phyloP scores from a whole-genome alignment of 2,888 invertebrate species.

The Clepsis dumicolana region DNA sequence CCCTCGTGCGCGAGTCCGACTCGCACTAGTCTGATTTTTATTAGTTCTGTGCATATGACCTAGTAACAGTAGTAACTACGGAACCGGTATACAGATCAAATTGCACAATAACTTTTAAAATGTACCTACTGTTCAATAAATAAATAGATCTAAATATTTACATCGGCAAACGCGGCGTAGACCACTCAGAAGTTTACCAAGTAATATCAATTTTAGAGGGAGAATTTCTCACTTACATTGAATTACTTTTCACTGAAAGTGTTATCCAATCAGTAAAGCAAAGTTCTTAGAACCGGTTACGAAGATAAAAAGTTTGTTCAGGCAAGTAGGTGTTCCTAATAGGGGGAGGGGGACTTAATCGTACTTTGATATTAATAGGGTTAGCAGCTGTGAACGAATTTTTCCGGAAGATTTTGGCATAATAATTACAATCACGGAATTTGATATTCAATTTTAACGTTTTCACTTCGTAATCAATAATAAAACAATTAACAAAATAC shows the following conservation, averaged over 20 bases:
- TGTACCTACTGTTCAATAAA: too few species aligned
- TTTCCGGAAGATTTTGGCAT: neutral
- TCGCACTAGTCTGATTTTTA: too few species aligned
- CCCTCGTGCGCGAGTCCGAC: too few species aligned
- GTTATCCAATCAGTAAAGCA: conserved; percentile 42
- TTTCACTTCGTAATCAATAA: too few species aligned
- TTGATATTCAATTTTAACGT: too few species aligned
- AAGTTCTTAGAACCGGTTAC: conserved; percentile 38
- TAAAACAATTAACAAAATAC: too few species aligned
- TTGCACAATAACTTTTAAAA: neutral
- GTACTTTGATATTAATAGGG: conserved; percentile 39
- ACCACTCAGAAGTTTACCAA: conserved; percentile 5
- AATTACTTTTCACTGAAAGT: conserved; percentile 29
- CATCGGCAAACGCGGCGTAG: neutral
- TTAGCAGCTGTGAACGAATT: neutral
- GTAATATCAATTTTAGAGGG: conserved; percentile 22
- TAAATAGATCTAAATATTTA: conserved; percentile 2
- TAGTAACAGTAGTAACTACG: too few species aligned
- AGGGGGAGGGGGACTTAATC: conserved; percentile 64
- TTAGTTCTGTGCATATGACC: too few species aligned
- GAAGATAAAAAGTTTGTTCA: conserved; percentile 54
- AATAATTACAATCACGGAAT: too few species aligned
- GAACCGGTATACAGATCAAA: too few species aligned
- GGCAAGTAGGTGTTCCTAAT: conserved; percentile 52
- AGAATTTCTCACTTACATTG: conserved; percentile 10